Evolutionary conservation across 2,113 vertebrate genomes (phyloP).

Genomic region (Hucho hucho): DNA sequence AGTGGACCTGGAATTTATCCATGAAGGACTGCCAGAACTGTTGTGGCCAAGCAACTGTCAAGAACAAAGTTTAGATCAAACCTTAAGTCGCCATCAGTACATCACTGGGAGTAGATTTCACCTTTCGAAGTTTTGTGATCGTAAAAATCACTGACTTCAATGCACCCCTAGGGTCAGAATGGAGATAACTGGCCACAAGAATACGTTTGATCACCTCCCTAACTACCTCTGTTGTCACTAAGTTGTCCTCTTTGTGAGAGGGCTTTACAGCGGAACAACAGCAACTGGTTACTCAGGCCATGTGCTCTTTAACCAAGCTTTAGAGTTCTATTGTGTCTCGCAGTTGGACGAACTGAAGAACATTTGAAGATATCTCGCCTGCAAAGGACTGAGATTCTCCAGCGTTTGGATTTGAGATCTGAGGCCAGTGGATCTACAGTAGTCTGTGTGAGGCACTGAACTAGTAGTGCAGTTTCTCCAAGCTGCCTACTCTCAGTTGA

Average conservation of each 20-base stretch:
- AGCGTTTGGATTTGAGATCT: background rate
- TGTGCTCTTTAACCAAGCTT: background rate
- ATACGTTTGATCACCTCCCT: slow-evolving; percentile 14
- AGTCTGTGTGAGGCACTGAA: background rate
- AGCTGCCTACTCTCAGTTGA: background rate
- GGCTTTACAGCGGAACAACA: background rate
- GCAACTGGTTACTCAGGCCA: background rate
- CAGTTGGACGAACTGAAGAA: background rate
- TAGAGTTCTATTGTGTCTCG: background rate
- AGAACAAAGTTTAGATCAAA: slow-evolving; percentile 26
- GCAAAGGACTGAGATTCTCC: background rate
- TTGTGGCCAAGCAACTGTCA: slow-evolving; percentile 21
- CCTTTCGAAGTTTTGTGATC: slow-evolving; percentile 26
- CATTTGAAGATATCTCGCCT: background rate
- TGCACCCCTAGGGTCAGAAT: background rate
- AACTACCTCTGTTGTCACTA: background rate
- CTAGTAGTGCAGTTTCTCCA: background rate
- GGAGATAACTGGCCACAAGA: background rate
- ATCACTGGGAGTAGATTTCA: slow-evolving; percentile 19
- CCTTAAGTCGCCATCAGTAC: slow-evolving; percentile 10
- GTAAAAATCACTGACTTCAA: slow-evolving; percentile 3
- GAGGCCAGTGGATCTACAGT: background rate
- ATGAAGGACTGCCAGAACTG: slow-evolving; percentile 17
- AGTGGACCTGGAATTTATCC: slow-evolving; percentile 17
- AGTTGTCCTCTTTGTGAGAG: background rate